Conservation (phyloP, 2,797 vertebrate species). For the Limnodromus scolopaceus region DNA sequence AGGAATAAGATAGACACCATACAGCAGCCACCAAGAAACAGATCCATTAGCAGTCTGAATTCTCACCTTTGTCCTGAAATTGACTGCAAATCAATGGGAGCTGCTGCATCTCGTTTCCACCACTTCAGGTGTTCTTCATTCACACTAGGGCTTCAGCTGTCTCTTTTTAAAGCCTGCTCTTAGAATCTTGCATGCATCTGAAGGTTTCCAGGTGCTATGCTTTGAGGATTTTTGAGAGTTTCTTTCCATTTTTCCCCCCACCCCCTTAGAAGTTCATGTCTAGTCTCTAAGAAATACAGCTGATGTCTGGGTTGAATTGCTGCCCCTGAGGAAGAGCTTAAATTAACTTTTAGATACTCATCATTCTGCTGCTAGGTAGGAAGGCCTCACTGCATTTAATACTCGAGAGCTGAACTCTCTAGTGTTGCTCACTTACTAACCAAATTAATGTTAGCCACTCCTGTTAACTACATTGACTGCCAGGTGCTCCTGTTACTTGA, state of each 20-base stretch:
- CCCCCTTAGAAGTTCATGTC: neutral
- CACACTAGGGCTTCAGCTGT: neutral
- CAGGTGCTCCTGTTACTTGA: neutral
- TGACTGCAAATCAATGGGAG: fast-evolving
- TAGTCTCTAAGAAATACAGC: neutral
- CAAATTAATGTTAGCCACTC: neutral
- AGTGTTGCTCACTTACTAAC: neutral
- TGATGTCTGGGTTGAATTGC: neutral
- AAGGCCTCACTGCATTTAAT: neutral
- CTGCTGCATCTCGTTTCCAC: neutral
- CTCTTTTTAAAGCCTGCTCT: neutral
- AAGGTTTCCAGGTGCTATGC: neutral
- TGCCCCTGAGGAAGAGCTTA: neutral
- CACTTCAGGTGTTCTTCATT: neutral
- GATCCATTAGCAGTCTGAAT: neutral
- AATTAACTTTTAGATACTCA: neutral
- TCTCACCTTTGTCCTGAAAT: neutral
- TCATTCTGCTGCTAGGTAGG: neutral
- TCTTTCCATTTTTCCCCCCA: neutral
- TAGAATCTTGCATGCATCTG: neutral
- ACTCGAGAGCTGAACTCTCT: neutral
- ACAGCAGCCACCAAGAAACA: neutral
- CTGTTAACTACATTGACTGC: neutral
- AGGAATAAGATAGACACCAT: fast-evolving
- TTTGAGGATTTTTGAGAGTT: neutral